A percentile compares a stretch with the other conserved stretches of the same genome.
Evolutionary conservation across 2,888 invertebrate genomes (phyloP).

Genomic region (Pseudococcus longispinus): DNA sequence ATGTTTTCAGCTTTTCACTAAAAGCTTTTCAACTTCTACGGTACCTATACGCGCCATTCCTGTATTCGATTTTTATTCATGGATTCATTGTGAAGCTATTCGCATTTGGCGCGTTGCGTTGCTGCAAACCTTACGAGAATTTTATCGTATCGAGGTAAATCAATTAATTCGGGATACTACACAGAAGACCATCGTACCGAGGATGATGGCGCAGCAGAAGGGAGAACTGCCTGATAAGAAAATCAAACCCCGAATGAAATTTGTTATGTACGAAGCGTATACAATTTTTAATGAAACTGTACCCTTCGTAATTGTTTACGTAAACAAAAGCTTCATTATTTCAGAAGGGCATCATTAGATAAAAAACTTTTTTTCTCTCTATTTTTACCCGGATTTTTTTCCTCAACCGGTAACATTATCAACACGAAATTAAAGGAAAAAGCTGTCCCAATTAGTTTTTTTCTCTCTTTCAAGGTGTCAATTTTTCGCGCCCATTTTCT

Average conservation of each 20-base stretch:
- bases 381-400: not conserved
- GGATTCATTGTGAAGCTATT: constrained; percentile 16
- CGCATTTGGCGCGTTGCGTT: not conserved
- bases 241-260: constrained; percentile 22
- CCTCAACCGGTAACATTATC: not conserved
- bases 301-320: constrained; percentile 32
- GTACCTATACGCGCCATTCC: not conserved
- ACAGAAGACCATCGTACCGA: not conserved
- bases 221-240: not conserved
- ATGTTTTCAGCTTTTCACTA: constrained; percentile 37
- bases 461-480: not conserved
- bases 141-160: constrained; percentile 31
- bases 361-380: constrained; percentile 13
- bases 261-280: constrained; percentile 20
- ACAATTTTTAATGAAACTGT: constrained; percentile 38
- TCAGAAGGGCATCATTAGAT: constrained; percentile 36
- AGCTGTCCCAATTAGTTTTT: constrained; percentile 22
- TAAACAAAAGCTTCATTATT: constrained; percentile 43
- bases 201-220: not conserved
- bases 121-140: not conserved
- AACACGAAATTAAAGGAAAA: constrained; percentile 24
- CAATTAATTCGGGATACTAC: not conserved
- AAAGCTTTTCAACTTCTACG: constrained; percentile 10
- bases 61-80: constrained; percentile 1
- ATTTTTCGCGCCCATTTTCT: not conserved